Evolutionary conservation across 1,140 invertebrate species (phyloP).

Genomic region (Stratiolaelaps scimitus): DNA sequence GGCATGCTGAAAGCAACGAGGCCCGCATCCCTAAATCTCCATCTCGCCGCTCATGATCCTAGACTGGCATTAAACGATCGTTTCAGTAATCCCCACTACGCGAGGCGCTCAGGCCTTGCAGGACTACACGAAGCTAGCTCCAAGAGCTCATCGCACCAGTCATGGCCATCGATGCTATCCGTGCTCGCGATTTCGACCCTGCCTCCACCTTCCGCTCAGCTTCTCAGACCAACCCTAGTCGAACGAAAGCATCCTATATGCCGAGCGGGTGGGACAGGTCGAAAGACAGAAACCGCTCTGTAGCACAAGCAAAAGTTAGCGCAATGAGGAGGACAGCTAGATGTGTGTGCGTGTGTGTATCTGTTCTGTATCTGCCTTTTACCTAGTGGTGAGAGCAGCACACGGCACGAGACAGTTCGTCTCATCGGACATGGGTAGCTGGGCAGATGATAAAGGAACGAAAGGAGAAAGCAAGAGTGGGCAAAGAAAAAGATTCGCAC

Average conservation of each 20-base stretch:
- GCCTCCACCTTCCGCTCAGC: neutral
- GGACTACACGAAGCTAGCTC: too few species aligned
- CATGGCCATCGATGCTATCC: neutral
- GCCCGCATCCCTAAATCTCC: neutral
- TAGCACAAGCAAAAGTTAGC: too few species aligned
- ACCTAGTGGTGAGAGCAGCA: neutral
- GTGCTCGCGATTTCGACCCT: neutral
- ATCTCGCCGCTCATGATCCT: neutral
- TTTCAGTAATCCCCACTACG: conserved; percentile 23
- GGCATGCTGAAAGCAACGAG: too few species aligned
- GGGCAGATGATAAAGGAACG: neutral
- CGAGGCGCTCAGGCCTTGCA: too few species aligned
- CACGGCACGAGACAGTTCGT: neutral
- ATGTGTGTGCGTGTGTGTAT: too few species aligned
- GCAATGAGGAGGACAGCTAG: too few species aligned
- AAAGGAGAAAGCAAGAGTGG: neutral
- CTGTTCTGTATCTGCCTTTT: too few species aligned
- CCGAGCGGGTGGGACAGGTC: too few species aligned
- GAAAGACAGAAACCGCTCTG: too few species aligned
- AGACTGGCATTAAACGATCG: conserved; percentile 20
- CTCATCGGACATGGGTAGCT: neutral
- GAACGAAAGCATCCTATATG: too few species aligned
- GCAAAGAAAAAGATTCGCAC: conserved; percentile 15
- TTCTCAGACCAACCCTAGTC: neutral
- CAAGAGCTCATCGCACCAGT: too few species aligned